Base-by-base conservation (phyloP, 2,888 invertebrate species). In the Ametastegia equiseti region DNA sequence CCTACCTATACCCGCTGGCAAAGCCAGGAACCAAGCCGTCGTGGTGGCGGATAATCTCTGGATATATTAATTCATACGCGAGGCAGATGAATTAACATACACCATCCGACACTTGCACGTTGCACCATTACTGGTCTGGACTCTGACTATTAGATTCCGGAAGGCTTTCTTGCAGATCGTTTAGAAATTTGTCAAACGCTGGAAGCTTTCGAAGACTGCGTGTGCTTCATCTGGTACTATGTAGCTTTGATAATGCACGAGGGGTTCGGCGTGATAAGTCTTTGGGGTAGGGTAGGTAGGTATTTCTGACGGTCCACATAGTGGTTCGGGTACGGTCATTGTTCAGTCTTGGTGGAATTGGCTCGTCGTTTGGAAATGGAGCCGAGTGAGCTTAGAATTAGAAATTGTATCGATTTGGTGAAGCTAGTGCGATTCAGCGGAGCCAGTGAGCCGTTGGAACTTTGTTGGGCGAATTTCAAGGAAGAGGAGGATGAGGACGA, bases 51-150 rank as follows among this genome's bases (percentile, higher is more conserved):
- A 88, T 88, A 88, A 88, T 87, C 87, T 83, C 84, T n/a, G 88
- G 86, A 87, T 88, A 88, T 88, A 88, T 88, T 89, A 88, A 89
- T 88, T 84, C 85, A 80, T 81, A 50, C 67, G 80, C 83, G 81
- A 83, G 83, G 15, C 23, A 30, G 11, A 27, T 13, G 60, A 60
- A 60, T 60, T 54, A 54, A 54, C 54, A 54, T 54, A 23, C 54
- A 23, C 54, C 23, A 54, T 54, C 19, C 54, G 42, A 42, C 42
- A 23, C 6, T 23, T 60, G 60, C 60, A 60, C 30, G 30, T 60
- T 30, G 60, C 60, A 60, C 60, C 27, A 30, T 30, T 60, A 13
- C 5, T 11, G 30, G 13, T 30, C 30, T 30, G 30, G 23, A 54
- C 23, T 23, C 30, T 15, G 60, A 30, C 13, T 30, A 23, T 27